Evolutionary conservation across 2,113 vertebrate species (phyloP).

Genomic region (Vidua chalybeata): DNA sequence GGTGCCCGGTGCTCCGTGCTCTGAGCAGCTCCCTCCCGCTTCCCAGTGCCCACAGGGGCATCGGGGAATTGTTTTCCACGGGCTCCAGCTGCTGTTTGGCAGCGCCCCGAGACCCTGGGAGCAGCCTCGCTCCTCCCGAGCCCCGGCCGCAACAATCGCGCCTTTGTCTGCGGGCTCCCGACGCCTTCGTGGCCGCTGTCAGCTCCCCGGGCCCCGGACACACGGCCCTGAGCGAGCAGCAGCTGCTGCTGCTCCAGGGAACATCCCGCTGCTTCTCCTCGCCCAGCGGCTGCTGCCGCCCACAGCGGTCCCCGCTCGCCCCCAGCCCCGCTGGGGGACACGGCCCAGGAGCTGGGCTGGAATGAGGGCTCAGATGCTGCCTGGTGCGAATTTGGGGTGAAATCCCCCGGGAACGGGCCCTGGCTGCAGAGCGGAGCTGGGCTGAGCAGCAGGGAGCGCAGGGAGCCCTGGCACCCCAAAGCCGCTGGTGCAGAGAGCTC

Average conservation of each 20-base stretch:
- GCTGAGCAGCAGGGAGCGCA: neutral
- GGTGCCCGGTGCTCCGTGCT: fast-evolving
- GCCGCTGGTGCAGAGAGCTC: neutral
- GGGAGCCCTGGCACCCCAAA: neutral
- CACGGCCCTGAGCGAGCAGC: neutral
- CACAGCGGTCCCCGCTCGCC: fast-evolving
- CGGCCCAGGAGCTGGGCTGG: neutral
- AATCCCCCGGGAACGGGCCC: neutral
- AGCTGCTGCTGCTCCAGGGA: neutral
- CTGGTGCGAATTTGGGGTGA: neutral
- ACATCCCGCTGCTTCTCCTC: neutral
- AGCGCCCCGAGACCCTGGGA: fast-evolving
- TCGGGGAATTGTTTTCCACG: neutral
- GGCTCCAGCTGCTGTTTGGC: conserved; percentile 2
- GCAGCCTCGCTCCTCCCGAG: neutral
- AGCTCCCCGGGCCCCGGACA: neutral
- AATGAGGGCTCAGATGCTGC: fast-evolving
- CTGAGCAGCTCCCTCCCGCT: neutral
- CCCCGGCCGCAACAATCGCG: neutral
- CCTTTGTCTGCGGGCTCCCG: neutral
- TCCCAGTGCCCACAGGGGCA: neutral
- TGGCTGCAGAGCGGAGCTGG: neutral
- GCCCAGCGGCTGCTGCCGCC: fast-evolving
- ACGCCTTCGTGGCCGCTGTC: neutral
- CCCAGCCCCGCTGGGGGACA: neutral